A percentile compares a stretch with the other conserved stretches of the same genome.
phyloP scores from a whole-genome alignment of 1,140 invertebrate species.

The Leucophenga varia region DNA sequence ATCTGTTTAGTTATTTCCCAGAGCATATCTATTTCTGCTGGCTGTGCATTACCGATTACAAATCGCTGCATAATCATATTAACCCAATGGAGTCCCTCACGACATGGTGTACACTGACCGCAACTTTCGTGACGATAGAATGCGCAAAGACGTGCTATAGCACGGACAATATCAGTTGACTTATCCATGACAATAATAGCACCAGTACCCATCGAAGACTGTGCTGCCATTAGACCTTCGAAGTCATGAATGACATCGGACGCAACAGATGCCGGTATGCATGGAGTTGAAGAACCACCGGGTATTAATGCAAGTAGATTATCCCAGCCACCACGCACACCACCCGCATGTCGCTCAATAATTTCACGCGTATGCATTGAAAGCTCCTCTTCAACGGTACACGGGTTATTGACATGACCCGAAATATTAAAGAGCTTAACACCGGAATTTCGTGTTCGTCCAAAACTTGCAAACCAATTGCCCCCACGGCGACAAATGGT shows the following conservation, averaged over 20 bases:
- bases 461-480: slow-evolving; percentile 74
- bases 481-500: slow-evolving; percentile 73
- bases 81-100: slow-evolving; percentile 64
- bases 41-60: slow-evolving; percentile 30
- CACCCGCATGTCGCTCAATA: slow-evolving; percentile 42
- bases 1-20: slow-evolving; percentile 45
- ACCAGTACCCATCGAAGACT: slow-evolving; percentile 41
- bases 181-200: slow-evolving; percentile 45
- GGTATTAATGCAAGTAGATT: slow-evolving; percentile 42
- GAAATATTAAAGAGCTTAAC: slow-evolving; percentile 80
- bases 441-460: slow-evolving; percentile 70
- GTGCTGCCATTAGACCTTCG: slow-evolving; percentile 33
- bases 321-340: slow-evolving; percentile 42
- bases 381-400: slow-evolving; percentile 70
- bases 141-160: slow-evolving; percentile 68
- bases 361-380: slow-evolving; percentile 39
- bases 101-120: slow-evolving; percentile 78
- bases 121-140: slow-evolving; percentile 83
- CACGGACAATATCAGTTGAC: slow-evolving; percentile 54
- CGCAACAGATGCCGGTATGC: slow-evolving; percentile 27
- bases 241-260: slow-evolving; percentile 32
- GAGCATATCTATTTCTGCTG: slow-evolving; percentile 39
- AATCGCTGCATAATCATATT: slow-evolving; percentile 44
- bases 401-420: slow-evolving; percentile 76
- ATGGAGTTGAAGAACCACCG: slow-evolving; percentile 40